These are phyloP conservation scores for Muscicapa comitata DNA, from an alignment of 2,797 vertebrate species.

Conservation along the genomic window DNA sequence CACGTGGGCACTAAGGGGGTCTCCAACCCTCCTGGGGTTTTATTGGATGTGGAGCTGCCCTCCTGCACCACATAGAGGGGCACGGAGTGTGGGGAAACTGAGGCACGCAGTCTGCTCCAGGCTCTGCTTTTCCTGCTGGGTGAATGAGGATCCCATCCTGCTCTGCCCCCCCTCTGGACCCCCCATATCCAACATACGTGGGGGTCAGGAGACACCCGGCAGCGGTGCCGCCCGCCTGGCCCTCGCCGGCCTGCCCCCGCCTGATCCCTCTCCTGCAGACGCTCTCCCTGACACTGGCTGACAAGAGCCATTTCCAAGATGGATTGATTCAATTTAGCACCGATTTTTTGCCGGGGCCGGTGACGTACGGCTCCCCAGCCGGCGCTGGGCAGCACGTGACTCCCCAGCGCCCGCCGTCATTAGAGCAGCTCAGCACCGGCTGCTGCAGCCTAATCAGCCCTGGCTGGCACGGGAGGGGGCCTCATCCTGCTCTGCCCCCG, in stretches of 20 bases:
- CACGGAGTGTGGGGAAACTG: neutral
- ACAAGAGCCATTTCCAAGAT: conserved; percentile 87
- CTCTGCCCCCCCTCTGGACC: neutral
- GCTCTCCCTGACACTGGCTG: conserved; percentile 78
- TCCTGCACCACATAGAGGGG: neutral
- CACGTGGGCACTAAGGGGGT: rapidly evolving
- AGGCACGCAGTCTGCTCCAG: neutral
- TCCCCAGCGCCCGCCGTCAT: conserved; percentile 66
- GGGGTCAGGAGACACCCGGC: neutral
- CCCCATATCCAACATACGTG: rapidly evolving
- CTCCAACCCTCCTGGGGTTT: neutral
- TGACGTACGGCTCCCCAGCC: conserved; percentile 77
- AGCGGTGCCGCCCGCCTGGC: neutral
- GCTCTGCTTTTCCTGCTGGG: neutral
- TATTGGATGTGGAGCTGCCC: neutral
- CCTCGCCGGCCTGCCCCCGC: conserved; percentile 43
- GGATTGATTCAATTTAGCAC: conserved; percentile 88
- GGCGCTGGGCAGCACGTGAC: conserved; percentile 57
- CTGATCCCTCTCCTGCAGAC: conserved; percentile 73
- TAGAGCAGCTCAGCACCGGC: conserved; percentile 52
- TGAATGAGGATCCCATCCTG: neutral
- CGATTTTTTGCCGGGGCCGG: conserved; percentile 76
- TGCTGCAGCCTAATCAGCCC: conserved; percentile 39
- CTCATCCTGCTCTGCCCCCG: neutral
- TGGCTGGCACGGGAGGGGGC: rapidly evolving